phyloP scores from a whole-genome alignment of 1,140 invertebrate genomes.

The Zaprionus davidi region DNA sequence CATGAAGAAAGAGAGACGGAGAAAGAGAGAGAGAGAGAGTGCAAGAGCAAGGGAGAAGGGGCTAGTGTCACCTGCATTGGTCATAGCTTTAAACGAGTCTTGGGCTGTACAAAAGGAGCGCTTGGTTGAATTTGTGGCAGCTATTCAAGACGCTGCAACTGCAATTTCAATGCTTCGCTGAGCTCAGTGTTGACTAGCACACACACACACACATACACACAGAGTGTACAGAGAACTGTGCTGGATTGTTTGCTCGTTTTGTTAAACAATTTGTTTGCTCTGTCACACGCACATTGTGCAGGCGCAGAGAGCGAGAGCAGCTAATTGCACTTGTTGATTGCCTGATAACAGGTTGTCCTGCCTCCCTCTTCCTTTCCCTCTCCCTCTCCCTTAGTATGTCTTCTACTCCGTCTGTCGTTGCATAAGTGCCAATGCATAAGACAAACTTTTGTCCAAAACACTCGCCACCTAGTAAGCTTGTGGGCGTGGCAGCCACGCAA shows the following conservation, averaged over 20 bases:
- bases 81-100: constrained; percentile 31
- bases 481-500: constrained; percentile 69
- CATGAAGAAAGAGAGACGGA: background rate
- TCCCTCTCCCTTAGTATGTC: background rate
- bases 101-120: constrained; percentile 33
- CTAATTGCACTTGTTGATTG: constrained; percentile 80
- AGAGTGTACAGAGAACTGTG: constrained; percentile 43
- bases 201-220: constrained; percentile 12
- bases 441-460: constrained; percentile 64
- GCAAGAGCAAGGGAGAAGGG: background rate
- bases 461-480: constrained; percentile 2
- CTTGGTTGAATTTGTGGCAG: constrained; percentile 31
- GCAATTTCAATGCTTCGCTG: constrained; percentile 33
- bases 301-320: constrained; percentile 54
- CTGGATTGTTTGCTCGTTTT: constrained; percentile 48
- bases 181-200: background rate
- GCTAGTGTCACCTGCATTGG: constrained; percentile 39
- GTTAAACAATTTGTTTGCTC: constrained; percentile 77
- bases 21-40: background rate
- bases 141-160: constrained; percentile 26
- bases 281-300: constrained; percentile 76
- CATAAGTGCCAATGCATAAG: constrained; percentile 72
- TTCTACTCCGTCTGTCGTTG: constrained; percentile 26
- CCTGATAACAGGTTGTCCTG: constrained; percentile 69
- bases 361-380: background rate